Evolutionary conservation across 2,888 invertebrate species (phyloP).

Genomic region (Aleiodes testaceus): DNA sequence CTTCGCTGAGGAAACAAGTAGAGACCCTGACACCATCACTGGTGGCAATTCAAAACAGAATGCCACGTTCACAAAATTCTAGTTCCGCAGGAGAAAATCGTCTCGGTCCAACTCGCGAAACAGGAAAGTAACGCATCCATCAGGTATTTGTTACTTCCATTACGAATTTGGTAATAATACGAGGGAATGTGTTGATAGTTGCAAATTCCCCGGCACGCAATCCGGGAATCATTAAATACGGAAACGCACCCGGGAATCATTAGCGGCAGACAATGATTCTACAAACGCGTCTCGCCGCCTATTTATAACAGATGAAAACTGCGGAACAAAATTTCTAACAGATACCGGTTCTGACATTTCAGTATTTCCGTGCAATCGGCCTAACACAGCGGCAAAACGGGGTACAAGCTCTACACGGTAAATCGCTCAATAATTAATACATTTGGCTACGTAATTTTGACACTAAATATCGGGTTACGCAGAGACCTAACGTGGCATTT

Average conservation of each 20-base stretch:
- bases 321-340: not conserved
- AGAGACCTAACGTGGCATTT: constrained; percentile 61
- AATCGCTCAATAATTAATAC: constrained; percentile 60
- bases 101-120: not conserved
- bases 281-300: not conserved
- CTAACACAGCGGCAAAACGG: not conserved
- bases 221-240: constrained; percentile 19
- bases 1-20: not conserved
- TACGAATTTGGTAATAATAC: not conserved
- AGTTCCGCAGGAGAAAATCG: not conserved
- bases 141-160: constrained; percentile 4
- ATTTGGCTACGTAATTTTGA: constrained; percentile 56
- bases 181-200: not conserved
- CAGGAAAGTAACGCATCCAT: not conserved
- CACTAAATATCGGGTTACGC: constrained; percentile 59
- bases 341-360: constrained; percentile 27
- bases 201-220: constrained; percentile 19
- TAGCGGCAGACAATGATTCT: constrained; percentile 11
- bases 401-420: constrained; percentile 53
- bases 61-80: not conserved
- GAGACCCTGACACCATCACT: not conserved
- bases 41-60: not conserved
- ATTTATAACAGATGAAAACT: not conserved
- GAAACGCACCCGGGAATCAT: too few relatives aligned
- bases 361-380: not conserved